These are phyloP conservation scores for Tinea semifulvella DNA, from an alignment of 2,888 invertebrate genomes.

Conservation along the genomic window DNA sequence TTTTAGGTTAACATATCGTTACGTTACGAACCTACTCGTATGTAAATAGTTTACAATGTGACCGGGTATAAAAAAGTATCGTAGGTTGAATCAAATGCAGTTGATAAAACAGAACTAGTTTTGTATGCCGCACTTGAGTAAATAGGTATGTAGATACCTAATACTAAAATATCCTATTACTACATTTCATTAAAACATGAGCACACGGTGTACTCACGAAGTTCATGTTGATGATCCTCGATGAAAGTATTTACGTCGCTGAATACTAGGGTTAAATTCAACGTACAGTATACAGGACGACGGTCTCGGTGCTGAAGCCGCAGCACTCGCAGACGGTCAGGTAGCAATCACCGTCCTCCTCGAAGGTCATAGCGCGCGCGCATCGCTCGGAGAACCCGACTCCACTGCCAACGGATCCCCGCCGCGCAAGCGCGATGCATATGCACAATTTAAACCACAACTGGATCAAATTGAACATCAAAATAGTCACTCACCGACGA, in stretches of 20 bases:
- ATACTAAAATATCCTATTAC: too few species aligned
- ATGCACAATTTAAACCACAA: slow-evolving; percentile 14
- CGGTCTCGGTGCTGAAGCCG: slow-evolving; percentile 62
- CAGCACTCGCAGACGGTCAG: slow-evolving; percentile 63
- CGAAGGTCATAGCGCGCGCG: slow-evolving; percentile 63
- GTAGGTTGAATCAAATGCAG: too few species aligned
- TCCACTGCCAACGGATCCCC: not conserved
- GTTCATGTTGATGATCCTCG: slow-evolving; percentile 36
- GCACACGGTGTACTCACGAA: slow-evolving; percentile 50
- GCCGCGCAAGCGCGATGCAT: slow-evolving; percentile 23
- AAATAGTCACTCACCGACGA: slow-evolving; percentile 17
- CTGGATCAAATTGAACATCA: not conserved
- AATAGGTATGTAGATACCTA: too few species aligned
- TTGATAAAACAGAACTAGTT: too few species aligned
- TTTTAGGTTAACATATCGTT: too few species aligned
- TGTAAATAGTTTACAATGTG: too few species aligned
- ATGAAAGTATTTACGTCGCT: not conserved
- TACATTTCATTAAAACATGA: not conserved
- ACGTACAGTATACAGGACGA: slow-evolving; percentile 60
- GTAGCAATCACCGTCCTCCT: slow-evolving; percentile 56
- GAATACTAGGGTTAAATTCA: slow-evolving; percentile 21
- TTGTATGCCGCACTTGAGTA: not conserved
- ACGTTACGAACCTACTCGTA: too few species aligned
- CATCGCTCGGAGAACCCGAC: slow-evolving; percentile 37
- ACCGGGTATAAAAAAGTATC: too few species aligned